Evolutionary conservation across 2,888 invertebrate genomes (phyloP).

Genomic region (Nudaria mundana): DNA sequence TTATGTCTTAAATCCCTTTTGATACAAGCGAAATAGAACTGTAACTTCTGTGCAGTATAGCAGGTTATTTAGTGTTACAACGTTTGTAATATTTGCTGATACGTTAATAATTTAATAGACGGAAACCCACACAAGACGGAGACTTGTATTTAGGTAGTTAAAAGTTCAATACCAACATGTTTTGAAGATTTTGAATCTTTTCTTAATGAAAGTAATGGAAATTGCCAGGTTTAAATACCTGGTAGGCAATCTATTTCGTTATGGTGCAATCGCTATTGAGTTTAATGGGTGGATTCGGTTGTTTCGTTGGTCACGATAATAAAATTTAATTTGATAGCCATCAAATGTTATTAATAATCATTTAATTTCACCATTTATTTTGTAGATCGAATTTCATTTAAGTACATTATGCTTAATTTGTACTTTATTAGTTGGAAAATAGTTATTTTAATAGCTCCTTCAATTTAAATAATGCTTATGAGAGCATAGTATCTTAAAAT

Average conservation of each 20-base stretch:
- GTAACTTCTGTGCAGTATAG: slow-evolving; percentile 19
- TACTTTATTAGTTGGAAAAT: no score
- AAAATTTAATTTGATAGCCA: no score
- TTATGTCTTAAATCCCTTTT: slow-evolving; percentile 39
- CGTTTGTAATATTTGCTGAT: no score
- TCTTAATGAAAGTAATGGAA: slow-evolving; percentile 73
- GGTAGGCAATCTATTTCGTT: slow-evolving; percentile 45
- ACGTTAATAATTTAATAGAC: slow-evolving; percentile 41
- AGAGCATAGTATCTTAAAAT: no score
- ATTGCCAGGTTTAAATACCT: slow-evolving; percentile 50
- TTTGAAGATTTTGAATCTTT: slow-evolving; percentile 58
- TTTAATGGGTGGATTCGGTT: slow-evolving; percentile 13
- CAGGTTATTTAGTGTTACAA: no score
- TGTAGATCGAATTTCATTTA: no score
- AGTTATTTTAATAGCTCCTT: no score
- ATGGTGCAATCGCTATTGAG: slow-evolving; percentile 29
- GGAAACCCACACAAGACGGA: slow-evolving; percentile 46
- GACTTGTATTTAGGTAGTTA: slow-evolving; percentile 61
- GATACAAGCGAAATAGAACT: slow-evolving; percentile 32
- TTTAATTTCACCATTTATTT: no score
- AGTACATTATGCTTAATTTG: no score
- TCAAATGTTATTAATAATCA: no score
- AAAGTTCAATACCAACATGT: slow-evolving; percentile 73
- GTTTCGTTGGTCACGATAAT: slow-evolving; percentile 15
- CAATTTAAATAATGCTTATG: no score